phyloP scores from a whole-genome alignment of 2,113 vertebrate species.

The Lates calcarifer region DNA sequence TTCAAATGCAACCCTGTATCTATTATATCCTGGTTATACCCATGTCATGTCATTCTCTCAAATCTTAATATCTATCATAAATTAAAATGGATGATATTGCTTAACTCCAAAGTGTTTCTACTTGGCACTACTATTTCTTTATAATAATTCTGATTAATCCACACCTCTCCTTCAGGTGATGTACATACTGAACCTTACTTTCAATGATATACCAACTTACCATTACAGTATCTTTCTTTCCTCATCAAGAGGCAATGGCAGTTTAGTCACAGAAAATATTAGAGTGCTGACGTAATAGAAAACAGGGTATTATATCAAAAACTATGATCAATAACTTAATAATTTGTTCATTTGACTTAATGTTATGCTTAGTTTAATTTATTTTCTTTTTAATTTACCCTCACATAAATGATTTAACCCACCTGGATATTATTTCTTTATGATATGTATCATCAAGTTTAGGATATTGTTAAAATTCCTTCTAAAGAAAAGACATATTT shows the following conservation, averaged over 20 bases:
- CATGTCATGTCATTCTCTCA: too few relatives aligned
- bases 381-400: neutral
- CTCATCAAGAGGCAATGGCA: neutral
- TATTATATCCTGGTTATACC: neutral
- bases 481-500: neutral
- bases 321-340: neutral
- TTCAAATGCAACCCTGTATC: neutral
- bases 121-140: neutral
- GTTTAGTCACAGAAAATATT: neutral
- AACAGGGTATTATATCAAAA: neutral
- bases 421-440: neutral
- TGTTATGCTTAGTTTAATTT: neutral
- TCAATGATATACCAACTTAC: conserved; percentile 3
- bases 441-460: conserved; percentile 6
- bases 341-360: neutral
- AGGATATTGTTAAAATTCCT: neutral
- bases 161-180: neutral
- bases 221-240: neutral
- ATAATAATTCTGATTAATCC: neutral
- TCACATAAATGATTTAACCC: neutral
- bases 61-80: conserved; percentile 26
- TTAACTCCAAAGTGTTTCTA: conserved; percentile 5
- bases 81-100: conserved; percentile 1
- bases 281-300: neutral
- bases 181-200: conserved; percentile 7